Percentiles rank a stretch among this genome's conserved stretches.
These are phyloP conservation scores for Copidosoma floridanum DNA, from an alignment of 1,140 invertebrate species.

Conservation along the genomic window DNA sequence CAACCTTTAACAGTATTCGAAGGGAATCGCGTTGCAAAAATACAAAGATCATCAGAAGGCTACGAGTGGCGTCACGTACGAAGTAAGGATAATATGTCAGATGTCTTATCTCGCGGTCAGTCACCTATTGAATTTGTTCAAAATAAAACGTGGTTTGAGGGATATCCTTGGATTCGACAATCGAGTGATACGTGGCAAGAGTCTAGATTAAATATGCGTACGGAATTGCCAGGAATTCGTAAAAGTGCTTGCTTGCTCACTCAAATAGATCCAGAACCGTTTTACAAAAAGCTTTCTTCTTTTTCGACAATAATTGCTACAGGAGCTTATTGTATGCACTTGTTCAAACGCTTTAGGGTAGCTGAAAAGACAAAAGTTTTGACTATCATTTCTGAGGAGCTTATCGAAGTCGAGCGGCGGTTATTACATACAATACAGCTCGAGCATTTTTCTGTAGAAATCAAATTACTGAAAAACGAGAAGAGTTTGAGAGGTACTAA, in stretches of 20 bases:
- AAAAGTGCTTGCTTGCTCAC: neutral
- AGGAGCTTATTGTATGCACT: neutral
- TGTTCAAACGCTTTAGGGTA: neutral
- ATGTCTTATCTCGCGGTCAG: conserved; percentile 39
- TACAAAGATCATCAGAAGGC: conserved; percentile 24
- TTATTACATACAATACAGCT: neutral
- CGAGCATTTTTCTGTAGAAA: neutral
- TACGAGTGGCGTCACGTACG: conserved; percentile 39
- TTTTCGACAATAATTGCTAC: neutral
- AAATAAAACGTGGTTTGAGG: conserved; percentile 25
- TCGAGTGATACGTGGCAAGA: neutral
- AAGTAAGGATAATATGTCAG: conserved; percentile 39
- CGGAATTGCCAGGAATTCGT: neutral
- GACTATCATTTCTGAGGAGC: neutral
- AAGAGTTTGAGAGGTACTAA: neutral
- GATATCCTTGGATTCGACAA: neutral
- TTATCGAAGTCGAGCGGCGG: neutral
- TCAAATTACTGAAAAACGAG: neutral
- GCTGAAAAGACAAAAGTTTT: neutral
- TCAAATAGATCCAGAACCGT: neutral
- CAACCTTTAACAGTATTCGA: conserved; percentile 45
- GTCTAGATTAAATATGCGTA: no score
- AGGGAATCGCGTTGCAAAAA: conserved; percentile 44
- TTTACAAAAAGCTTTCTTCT: neutral
- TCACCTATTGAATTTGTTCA: conserved; percentile 14